A percentile compares a stretch with the other conserved stretches of the same genome.
phyloP scores from a whole-genome alignment of 2,797 vertebrate species.

The Limnodromus scolopaceus region DNA sequence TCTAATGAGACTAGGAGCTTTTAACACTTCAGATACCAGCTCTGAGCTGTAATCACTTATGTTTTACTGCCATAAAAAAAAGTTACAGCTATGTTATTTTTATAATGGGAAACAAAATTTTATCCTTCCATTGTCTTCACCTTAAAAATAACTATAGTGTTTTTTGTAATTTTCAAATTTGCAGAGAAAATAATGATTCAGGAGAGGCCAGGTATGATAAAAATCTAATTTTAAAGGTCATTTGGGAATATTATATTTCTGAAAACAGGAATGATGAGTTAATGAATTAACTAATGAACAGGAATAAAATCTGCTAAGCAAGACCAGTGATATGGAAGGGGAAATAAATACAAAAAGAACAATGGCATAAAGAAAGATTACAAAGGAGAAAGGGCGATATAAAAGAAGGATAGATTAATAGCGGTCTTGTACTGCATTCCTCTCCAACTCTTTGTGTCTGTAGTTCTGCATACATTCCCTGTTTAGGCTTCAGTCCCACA shows the following conservation, averaged over 20 bases:
- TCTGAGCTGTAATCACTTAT: not conserved
- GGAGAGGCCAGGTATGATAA: not conserved
- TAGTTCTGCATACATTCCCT: not conserved
- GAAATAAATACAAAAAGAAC: not conserved
- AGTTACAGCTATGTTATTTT: not conserved
- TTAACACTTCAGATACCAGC: not conserved
- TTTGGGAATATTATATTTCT: not conserved
- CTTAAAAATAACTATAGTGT: not conserved
- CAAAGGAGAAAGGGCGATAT: not conserved
- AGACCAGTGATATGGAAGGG: not conserved
- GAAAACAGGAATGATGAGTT: not conserved
- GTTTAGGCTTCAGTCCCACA: not conserved
- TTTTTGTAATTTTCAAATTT: not conserved
- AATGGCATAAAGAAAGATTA: not conserved
- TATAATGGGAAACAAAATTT: not conserved
- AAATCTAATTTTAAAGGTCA: not conserved
- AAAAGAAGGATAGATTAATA: not conserved
- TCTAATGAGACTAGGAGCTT: not conserved
- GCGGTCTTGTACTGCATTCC: not conserved
- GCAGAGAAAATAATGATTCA: not conserved
- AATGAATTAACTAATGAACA: not conserved
- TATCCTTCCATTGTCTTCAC: not conserved
- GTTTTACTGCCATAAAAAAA: not conserved
- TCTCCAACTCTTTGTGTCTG: not conserved
- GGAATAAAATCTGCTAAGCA: not conserved